Percentiles rank a stretch among this genome's conserved stretches.
Conservation (phyloP, 2,113 vertebrate species). For the Rhinopomastus cyanomelas region DNA sequence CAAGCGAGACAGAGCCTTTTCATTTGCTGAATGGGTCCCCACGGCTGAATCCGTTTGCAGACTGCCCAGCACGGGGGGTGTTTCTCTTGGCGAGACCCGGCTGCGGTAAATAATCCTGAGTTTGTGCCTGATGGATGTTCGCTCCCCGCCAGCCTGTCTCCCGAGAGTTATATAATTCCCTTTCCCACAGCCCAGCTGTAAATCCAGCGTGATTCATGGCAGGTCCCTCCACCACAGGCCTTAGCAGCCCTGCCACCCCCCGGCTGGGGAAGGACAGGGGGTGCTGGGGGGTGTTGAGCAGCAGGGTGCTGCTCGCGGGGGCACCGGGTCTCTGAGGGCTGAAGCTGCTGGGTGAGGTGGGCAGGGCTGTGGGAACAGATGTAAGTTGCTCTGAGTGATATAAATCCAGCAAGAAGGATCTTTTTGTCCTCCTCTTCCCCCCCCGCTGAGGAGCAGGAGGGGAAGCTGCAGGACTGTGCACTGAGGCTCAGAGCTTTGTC, state of each 20-base stretch:
- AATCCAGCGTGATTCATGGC: slow-evolving; percentile 51
- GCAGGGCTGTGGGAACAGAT: too few relatives aligned
- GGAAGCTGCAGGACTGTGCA: background rate
- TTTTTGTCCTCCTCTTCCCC: background rate
- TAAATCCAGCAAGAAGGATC: background rate
- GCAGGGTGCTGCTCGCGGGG: background rate
- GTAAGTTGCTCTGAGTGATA: too few relatives aligned
- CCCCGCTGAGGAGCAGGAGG: background rate
- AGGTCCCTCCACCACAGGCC: background rate
- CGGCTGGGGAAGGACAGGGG: background rate
- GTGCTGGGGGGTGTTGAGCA: accelerated
- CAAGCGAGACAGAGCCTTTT: background rate
- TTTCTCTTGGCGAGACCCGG: slow-evolving; percentile 21
- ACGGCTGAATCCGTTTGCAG: background rate
- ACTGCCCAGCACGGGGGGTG: background rate
- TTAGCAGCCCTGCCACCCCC: background rate
- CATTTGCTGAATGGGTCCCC: background rate
- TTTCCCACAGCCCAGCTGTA: slow-evolving; percentile 25
- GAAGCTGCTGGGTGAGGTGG: background rate
- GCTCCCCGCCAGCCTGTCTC: slow-evolving; percentile 21
- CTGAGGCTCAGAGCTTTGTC: accelerated
- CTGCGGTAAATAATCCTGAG: slow-evolving; percentile 38
- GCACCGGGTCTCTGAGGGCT: accelerated
- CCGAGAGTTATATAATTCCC: slow-evolving; percentile 36
- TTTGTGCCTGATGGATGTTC: slow-evolving; percentile 36